Percentiles rank a stretch among this genome's conserved stretches.
phyloP scores from a whole-genome alignment of 2,113 vertebrate genomes.

The Hippocampus guttulatus region DNA sequence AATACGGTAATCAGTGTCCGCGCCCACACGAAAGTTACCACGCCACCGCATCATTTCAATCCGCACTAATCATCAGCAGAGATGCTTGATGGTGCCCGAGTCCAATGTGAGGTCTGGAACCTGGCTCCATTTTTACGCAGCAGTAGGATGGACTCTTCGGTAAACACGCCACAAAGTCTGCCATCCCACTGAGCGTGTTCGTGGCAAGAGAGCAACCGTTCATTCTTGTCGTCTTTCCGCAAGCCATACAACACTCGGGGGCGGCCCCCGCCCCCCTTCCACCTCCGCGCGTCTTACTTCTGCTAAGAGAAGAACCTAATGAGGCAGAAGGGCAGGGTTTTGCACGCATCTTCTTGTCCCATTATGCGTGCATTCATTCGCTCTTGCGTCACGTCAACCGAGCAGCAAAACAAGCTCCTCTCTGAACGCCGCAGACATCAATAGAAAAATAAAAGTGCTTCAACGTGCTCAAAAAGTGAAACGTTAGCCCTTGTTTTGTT shows the following conservation, averaged over 20 bases:
- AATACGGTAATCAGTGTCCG: background rate
- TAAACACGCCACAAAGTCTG: constrained; percentile 43
- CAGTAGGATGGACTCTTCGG: constrained; percentile 16
- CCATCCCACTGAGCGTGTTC: constrained; percentile 25
- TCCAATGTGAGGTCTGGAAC: background rate
- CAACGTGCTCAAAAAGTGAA: background rate
- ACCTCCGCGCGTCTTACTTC: constrained; percentile 49
- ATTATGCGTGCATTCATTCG: constrained; percentile 43
- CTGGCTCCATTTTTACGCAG: background rate
- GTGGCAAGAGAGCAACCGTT: constrained; percentile 34
- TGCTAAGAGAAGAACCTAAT: constrained; percentile 58
- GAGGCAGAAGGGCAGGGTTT: constrained; percentile 56
- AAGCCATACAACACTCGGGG: background rate
- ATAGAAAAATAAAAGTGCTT: background rate
- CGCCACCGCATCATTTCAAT: background rate
- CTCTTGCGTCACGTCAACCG: constrained; percentile 30
- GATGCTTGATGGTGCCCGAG: background rate
- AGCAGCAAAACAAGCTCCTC: constrained; percentile 27
- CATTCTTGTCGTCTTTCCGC: constrained; percentile 1
- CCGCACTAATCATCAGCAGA: background rate
- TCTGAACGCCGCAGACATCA: constrained; percentile 3
- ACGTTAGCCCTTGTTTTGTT: background rate
- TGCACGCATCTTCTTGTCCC: constrained; percentile 54
- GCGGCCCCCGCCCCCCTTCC: background rate
- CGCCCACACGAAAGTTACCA: background rate